Evolutionary conservation across 2,797 vertebrate species (phyloP), one percentile per base, ranked within the genome.

Genomic region (Phoxinus dragarum): DNA sequence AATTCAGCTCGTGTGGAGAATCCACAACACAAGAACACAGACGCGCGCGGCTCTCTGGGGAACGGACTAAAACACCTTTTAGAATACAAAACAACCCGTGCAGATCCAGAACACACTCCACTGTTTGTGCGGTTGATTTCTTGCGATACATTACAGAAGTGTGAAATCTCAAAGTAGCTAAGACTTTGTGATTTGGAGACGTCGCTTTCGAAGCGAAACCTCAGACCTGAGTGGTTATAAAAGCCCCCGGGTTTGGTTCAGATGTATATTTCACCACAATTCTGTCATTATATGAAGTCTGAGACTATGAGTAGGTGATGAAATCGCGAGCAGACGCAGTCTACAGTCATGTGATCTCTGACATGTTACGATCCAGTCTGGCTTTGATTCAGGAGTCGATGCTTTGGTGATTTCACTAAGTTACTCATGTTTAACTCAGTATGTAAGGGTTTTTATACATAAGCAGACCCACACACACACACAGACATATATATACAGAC

Each of bases 1-100:
- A 86, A 82, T 80, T 89, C 88, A 86, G 81, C 80, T 49, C 36
- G 36, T 36, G 34, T 17, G 71, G 69, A 80, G 80, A 84, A 80
- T 79, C 66, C 76, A 84, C 72, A 76, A 86, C 44, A 67, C 80
- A 6, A 27, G 38, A 82, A 56, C 59, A 68, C 72, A 56, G 59
- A 68, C 36, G 54, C 76, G 47, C 52, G 23, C 42, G 49, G n/a
- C 67, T 68, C 80, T 82, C 73, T 16, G n/a, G 82, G 76, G 84
- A 80, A 31, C 42, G 5, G 23, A 31, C 76, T 76, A 69, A 83
- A 82, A 80, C 38, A 80, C 59, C 54, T 74, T 80, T 76, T 81
- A 83, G 75, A 76, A 76, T 61, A 78, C 76, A 42, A 78, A 78
- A 78, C 76, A 76, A 59, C 34, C 34, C 2, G 21, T 56, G 74